Base-by-base conservation (phyloP, 2,888 invertebrate species). In the Brachypterus glaber region DNA sequence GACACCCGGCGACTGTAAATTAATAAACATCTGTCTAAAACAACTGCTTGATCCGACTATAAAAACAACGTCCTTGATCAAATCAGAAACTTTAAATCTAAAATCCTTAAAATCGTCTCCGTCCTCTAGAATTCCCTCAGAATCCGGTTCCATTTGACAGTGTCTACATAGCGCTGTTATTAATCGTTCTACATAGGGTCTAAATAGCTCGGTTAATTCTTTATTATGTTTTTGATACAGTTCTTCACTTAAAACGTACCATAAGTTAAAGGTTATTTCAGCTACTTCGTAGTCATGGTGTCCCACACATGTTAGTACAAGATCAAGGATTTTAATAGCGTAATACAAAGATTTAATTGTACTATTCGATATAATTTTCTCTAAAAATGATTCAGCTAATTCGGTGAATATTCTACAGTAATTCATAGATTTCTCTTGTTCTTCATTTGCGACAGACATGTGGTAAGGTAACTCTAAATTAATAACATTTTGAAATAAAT, bases 51-150 rank as follows among this genome's bases (percentile, higher is more conserved):
- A 92, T 2, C 95, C 93, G 44, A 96, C 86, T 37, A 97, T 88
- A 66, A 96, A 97, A 27, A 93, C 89, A 30, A 97, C 89, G 61
- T 98, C 97, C 62, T 93, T 92, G 45, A 97, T 86, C 39, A 97
- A 70, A 60, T 97, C 96, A 17, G 86, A 83, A 12, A 92, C 92
- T 59, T 90, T 82, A 49, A 74, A 69, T 45, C 98, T 77, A 65
- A 88, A 88, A 49, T 83, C 83, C 39, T 74, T 74, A 59, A 95
- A 92, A 53, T 87, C 87, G 55, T 89, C 89, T 1, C 77, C 79
- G 38, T 87, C 84, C 44, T 87, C 84, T 2, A 90, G 77, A 30
- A 92, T 66, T 13, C 87, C 85, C 39, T 91, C 88, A 55, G 85
- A 86, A 61, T 97, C 97, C 0, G 91, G 82, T 55, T 98, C 97